phyloP scores from a whole-genome alignment of 2,888 invertebrate genomes.

The Sussaba pulchella region DNA sequence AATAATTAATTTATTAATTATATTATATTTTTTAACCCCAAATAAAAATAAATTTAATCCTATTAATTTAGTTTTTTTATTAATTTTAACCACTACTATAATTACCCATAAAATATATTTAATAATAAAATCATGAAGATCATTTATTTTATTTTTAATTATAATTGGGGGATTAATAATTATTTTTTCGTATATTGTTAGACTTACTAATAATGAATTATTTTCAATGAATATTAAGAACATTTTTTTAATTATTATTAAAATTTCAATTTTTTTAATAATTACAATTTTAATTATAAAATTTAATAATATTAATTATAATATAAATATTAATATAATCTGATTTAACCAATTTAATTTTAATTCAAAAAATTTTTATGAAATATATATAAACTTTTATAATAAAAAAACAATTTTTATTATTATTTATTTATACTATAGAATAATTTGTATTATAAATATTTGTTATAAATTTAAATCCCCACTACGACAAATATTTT shows the following conservation, averaged over 20 bases:
- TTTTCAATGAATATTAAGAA: constrained; percentile 73
- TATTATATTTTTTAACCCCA: constrained; percentile 86
- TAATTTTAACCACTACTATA: constrained; percentile 85
- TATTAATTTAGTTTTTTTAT: constrained; percentile 85
- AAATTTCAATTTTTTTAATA: constrained; percentile 73
- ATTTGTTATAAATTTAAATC: constrained; percentile 45
- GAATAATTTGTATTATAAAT: constrained; percentile 84
- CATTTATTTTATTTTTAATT: constrained; percentile 87
- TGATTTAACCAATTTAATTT: constrained; percentile 76
- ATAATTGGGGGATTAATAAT: constrained; percentile 88
- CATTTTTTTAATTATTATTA: constrained; percentile 75
- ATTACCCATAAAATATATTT: constrained; percentile 85
- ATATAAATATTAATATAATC: constrained; percentile 73
- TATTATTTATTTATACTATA: constrained; percentile 87
- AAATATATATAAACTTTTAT: neutral
- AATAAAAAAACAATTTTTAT: constrained; percentile 13
- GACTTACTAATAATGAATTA: constrained; percentile 81
- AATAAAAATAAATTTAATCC: constrained; percentile 85
- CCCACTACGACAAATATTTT: constrained; percentile 41
- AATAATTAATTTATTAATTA: constrained; percentile 86
- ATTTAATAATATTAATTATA: constrained; percentile 73
- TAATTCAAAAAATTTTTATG: constrained; percentile 75
- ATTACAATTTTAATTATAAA: constrained; percentile 51
- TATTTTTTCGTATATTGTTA: constrained; percentile 88
- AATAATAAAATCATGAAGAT: constrained; percentile 84